Percentiles rank a stretch among this genome's conserved stretches.
These are phyloP conservation scores for Schizotus pectinicornis DNA, from an alignment of 2,888 invertebrate genomes.

Conservation along the genomic window DNA sequence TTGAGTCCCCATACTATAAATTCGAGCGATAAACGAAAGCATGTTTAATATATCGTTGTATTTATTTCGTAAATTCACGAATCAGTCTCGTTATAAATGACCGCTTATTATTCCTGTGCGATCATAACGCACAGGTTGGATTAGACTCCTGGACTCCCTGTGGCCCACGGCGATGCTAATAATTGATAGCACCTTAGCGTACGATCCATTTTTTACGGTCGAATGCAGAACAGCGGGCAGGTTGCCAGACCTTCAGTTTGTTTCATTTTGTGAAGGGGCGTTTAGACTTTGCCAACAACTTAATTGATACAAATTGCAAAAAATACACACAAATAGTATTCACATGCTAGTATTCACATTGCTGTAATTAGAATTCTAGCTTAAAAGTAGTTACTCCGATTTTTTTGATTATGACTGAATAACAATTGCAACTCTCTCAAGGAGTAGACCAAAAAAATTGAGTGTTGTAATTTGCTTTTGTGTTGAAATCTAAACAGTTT, in stretches of 20 bases:
- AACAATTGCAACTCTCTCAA: no score
- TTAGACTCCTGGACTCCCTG: not conserved
- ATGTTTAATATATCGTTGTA: constrained; percentile 48
- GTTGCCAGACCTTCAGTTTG: not conserved
- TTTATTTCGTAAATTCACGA: constrained; percentile 52
- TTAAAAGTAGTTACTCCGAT: no score
- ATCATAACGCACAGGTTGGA: not conserved
- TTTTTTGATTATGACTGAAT: no score
- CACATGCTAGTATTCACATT: no score
- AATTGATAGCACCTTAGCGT: not conserved
- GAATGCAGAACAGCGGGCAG: constrained; percentile 3
- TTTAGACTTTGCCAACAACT: no score
- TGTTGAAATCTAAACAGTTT: no score
- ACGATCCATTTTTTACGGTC: constrained; percentile 5
- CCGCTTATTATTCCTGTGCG: constrained; percentile 10
- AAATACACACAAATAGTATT: no score
- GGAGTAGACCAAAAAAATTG: no score
- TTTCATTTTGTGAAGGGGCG: no score
- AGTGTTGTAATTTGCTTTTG: no score
- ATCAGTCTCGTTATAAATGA: constrained; percentile 35
- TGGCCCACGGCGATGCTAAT: constrained; percentile 4
- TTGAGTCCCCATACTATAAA: constrained; percentile 53
- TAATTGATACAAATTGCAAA: no score
- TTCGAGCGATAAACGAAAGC: constrained; percentile 53
- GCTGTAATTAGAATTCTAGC: no score